Percentiles rank a stretch among this genome's conserved stretches.
Conservation (phyloP, 2,888 invertebrate genomes). For the Xestia c-nigrum region DNA sequence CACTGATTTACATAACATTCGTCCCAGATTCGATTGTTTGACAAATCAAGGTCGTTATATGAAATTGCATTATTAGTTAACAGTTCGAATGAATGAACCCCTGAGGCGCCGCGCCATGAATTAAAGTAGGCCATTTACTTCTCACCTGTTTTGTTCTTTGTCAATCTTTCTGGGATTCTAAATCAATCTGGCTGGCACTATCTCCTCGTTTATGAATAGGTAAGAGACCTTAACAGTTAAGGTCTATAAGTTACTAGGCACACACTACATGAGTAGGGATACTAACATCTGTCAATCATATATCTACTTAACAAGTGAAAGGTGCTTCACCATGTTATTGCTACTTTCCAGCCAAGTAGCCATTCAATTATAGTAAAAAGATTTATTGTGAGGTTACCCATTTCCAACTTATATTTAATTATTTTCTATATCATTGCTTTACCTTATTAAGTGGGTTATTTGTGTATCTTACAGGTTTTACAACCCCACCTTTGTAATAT, state of each 20-base stretch:
- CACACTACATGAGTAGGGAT: background rate
- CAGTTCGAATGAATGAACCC: slow-evolving; percentile 69
- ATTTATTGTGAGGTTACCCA: slow-evolving; percentile 4
- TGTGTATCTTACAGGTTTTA: background rate
- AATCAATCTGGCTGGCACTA: background rate
- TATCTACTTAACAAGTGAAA: slow-evolving; percentile 28
- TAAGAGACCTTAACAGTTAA: slow-evolving; percentile 6
- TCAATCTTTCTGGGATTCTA: slow-evolving; percentile 1
- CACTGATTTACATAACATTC: slow-evolving; percentile 83
- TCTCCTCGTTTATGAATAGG: background rate
- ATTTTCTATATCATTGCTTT: background rate
- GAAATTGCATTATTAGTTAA: slow-evolving; percentile 63
- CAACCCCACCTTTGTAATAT: background rate
- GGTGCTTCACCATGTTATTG: slow-evolving; percentile 11
- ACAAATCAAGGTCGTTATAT: slow-evolving; percentile 81
- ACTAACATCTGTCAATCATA: slow-evolving; percentile 23
- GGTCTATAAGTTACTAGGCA: too few species aligned
- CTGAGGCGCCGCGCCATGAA: slow-evolving; percentile 66
- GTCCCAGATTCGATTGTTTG: slow-evolving; percentile 81
- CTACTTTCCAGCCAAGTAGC: slow-evolving; percentile 15
- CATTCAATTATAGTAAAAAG: slow-evolving; percentile 13
- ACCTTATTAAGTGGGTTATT: background rate
- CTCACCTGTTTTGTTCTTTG: slow-evolving; percentile 10
- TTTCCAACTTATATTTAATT: background rate
- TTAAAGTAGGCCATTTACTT: slow-evolving; percentile 57